Percentiles rank a stretch among this genome's conserved stretches.
Conservation (phyloP, 2,113 vertebrate species). For the Lepidothrix coronata region DNA sequence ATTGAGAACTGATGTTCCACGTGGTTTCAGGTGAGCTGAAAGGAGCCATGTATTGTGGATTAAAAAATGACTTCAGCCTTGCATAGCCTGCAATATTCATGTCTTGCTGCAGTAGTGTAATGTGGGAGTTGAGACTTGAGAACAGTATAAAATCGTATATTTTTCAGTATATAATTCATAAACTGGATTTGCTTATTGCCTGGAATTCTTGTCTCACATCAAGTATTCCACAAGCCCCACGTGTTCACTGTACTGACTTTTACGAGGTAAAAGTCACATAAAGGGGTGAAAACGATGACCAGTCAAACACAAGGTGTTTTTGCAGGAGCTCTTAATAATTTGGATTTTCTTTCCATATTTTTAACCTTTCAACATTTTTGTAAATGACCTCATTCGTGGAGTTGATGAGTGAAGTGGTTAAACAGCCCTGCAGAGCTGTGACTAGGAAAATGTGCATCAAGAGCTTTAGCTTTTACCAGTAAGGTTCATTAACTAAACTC, state of each 20-base stretch:
- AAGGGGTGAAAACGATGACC: background rate
- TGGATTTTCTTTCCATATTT: constrained; percentile 55
- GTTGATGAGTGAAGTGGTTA: constrained; percentile 41
- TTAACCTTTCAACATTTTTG: constrained; percentile 33
- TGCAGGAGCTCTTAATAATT: constrained; percentile 9
- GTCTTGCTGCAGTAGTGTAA: background rate
- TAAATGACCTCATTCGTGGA: constrained; percentile 32
- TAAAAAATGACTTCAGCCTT: background rate
- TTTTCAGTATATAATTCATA: background rate
- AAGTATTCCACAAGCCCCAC: constrained; percentile 12
- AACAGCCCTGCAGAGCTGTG: constrained; percentile 68
- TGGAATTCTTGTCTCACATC: constrained; percentile 55
- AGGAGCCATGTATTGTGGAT: background rate
- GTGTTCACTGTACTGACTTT: constrained; percentile 11
- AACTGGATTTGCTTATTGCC: constrained; percentile 12
- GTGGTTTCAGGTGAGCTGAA: background rate
- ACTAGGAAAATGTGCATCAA: constrained; percentile 69
- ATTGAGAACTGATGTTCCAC: background rate
- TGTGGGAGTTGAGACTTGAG: background rate
- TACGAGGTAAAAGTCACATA: background rate
- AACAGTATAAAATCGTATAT: background rate
- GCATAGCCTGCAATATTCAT: background rate
- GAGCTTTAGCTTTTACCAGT: constrained; percentile 84
- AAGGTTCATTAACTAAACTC: constrained; percentile 90
- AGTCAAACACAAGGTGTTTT: constrained; percentile 7